These are phyloP conservation scores for Leptobrachium ailaonicum DNA, from an alignment of 2,113 vertebrate genomes.

Conservation along the genomic window DNA sequence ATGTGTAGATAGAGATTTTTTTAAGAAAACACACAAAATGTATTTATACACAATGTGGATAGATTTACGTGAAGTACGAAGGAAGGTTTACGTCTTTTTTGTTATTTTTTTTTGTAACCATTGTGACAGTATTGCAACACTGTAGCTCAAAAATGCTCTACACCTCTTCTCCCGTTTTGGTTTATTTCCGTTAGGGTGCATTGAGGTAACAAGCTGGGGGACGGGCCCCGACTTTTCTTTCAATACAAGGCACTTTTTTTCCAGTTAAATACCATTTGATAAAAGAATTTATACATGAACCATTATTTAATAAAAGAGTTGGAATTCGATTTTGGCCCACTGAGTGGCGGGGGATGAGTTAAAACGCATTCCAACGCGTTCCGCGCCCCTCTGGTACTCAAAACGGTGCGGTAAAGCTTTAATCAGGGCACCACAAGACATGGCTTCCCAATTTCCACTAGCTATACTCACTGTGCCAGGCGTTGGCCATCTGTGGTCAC, in stretches of 20 bases:
- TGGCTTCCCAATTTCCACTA: too few relatives aligned
- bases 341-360: too few relatives aligned
- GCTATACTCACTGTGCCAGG: too few relatives aligned
- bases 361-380: too few relatives aligned
- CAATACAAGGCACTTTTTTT: constrained; percentile 32
- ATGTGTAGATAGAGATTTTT: constrained; percentile 62
- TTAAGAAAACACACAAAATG: constrained; percentile 53
- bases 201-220: neutral
- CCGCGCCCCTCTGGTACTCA: too few relatives aligned
- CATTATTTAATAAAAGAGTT: neutral
- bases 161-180: constrained; percentile 29
- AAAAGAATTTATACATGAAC: neutral
- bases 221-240: neutral
- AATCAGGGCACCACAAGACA: too few relatives aligned
- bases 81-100: constrained; percentile 39
- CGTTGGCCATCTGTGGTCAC: too few relatives aligned
- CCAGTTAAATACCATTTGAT: neutral
- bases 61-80: constrained; percentile 45
- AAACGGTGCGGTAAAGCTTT: too few relatives aligned
- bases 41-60: constrained; percentile 52
- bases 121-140: constrained; percentile 48
- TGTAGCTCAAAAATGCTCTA: constrained; percentile 41
- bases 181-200: constrained; percentile 17
- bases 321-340: too few relatives aligned
- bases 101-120: constrained; percentile 32